These are phyloP conservation scores for Lonchura striata DNA, from an alignment of 2,113 vertebrate species.

Conservation along the genomic window DNA sequence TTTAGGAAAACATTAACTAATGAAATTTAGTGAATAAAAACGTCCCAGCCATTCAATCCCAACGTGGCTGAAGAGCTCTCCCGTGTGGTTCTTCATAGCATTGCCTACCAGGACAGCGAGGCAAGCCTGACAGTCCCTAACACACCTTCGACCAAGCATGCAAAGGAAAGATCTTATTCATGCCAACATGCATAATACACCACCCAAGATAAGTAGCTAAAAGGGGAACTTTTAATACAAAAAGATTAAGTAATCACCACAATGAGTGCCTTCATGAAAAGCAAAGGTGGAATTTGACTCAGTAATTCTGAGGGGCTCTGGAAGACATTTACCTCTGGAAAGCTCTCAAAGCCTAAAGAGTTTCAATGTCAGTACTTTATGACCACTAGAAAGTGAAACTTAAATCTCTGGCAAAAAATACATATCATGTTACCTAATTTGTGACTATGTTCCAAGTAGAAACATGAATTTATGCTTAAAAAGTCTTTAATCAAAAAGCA, in stretches of 20 bases:
- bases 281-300: background rate
- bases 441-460: background rate
- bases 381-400: background rate
- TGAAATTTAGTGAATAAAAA: background rate
- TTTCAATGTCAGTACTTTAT: background rate
- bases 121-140: background rate
- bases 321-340: background rate
- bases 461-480: background rate
- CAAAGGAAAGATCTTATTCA: constrained; percentile 57
- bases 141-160: constrained; percentile 61
- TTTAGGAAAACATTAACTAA: background rate
- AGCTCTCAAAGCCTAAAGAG: background rate
- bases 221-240: constrained; percentile 75
- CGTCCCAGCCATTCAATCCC: background rate
- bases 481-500: background rate
- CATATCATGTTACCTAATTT: background rate
- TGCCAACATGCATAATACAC: constrained; percentile 74
- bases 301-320: background rate
- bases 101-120: background rate
- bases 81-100: constrained; percentile 56
- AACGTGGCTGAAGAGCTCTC: constrained; percentile 39
- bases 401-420: background rate
- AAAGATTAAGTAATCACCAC: constrained; percentile 77
- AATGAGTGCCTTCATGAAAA: background rate
- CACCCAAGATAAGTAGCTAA: constrained; percentile 50